Evolutionary conservation across 2,888 invertebrate genomes (phyloP).

Genomic region (Empis livida): DNA sequence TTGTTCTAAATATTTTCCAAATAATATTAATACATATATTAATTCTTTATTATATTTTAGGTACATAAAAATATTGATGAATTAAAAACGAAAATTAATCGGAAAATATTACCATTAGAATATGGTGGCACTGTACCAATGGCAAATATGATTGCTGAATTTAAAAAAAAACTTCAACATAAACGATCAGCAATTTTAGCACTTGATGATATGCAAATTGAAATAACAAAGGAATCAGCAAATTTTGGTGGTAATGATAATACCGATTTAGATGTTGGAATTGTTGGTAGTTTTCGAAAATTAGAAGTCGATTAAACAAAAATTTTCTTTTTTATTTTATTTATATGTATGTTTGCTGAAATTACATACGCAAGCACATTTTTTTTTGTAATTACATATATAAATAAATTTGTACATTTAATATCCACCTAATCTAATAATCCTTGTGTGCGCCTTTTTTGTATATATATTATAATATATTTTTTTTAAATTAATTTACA

Average conservation of each 20-base stretch:
- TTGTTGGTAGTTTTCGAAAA: conserved; percentile 74
- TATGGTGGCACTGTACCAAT: conserved; percentile 77
- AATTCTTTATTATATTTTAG: conserved; percentile 33
- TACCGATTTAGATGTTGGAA: conserved; percentile 56
- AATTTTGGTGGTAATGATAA: conserved; percentile 47
- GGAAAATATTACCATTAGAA: conserved; percentile 69
- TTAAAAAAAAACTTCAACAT: conserved; percentile 50
- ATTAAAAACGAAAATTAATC: conserved; percentile 55
- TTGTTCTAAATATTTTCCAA: no score
- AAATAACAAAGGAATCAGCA: conserved; percentile 42
- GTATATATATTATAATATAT: no score
- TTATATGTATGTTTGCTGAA: no score
- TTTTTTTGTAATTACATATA: no score
- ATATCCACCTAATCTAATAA: no score
- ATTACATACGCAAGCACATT: no score
- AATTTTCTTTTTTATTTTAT: no score
- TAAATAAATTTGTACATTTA: no score
- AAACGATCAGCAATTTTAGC: conserved; percentile 53
- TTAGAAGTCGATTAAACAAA: conserved; percentile 59
- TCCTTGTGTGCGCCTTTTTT: no score
- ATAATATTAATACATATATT: background rate
- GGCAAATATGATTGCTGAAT: conserved; percentile 64
- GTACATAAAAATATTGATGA: conserved; percentile 63
- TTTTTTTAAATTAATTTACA: no score
- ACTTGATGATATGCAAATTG: conserved; percentile 62